Base-by-base conservation (phyloP, 2,888 invertebrate species). In the Xylocampa areola region DNA sequence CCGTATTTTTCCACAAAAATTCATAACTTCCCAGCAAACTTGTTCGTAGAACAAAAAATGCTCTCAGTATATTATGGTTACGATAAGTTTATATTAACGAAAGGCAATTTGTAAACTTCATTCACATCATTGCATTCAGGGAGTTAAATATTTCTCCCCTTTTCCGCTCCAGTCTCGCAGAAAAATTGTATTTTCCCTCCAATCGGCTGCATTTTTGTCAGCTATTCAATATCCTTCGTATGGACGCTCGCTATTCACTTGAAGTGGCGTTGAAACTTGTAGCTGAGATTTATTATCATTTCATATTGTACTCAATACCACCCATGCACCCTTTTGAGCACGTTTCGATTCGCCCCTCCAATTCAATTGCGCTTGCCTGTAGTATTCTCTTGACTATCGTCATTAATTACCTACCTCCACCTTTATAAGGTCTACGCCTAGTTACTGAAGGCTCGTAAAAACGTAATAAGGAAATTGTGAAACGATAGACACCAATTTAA, bases 241-340 rank as follows among this genome's bases (percentile, higher is more conserved):
- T 29, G 40, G 8, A 13, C 19, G 33, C 8, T 17, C 30, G 10
- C 11, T 10, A 43, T 23, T 27, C 10, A 45, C 7, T 37, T 48
- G 16, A 52, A 57, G 25, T 32, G 39, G 23, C 37, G 25, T 53
- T 53, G 33, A 51, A 19, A 32, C 19, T 1, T 32, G 14, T 29
- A 27, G 30, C 35, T 39, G 39, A 44, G 37, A 48, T 62, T 51
- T 41, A 57, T 68, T 16, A 35, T 30, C 11, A 11, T 37, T 40
- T 14, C 36, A 16, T 10, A 53, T 10, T 44, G n/a, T 32, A 17
- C 16, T 10, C 33, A 23, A 35, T 45, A 36, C 33, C 36, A n/a
- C 36, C 19, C 50, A 23, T 37, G 41, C 19, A 32, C 21, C 35
- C n/a, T 55, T 39, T 65, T 48, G 52, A 73, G 41, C 61, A 68